These are phyloP conservation scores for Plagiodera versicolora DNA, from an alignment of 2,888 invertebrate genomes.

Conservation along the genomic window DNA sequence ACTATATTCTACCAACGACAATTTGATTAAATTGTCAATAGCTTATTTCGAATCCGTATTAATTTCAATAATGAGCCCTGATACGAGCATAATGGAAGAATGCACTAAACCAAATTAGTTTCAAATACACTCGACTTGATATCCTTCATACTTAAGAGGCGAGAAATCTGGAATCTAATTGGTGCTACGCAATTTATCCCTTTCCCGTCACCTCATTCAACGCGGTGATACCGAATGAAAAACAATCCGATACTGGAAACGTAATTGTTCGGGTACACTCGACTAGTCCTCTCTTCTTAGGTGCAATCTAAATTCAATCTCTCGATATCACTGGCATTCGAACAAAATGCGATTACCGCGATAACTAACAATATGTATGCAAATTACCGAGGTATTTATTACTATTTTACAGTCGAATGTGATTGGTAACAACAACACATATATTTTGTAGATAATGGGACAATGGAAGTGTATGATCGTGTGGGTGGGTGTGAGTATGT, in stretches of 20 bases:
- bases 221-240: background rate
- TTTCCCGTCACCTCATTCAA: background rate
- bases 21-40: too few species aligned
- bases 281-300: conserved; percentile 24
- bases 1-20: too few species aligned
- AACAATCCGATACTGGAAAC: background rate
- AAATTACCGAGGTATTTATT: conserved; percentile 45
- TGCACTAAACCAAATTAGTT: background rate
- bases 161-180: background rate
- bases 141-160: background rate
- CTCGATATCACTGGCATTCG: conserved; percentile 40
- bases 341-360: conserved; percentile 42
- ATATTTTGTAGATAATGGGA: conserved; percentile 29
- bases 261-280: conserved; percentile 10
- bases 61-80: too few species aligned
- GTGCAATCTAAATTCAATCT: conserved; percentile 45
- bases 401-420: conserved; percentile 40
- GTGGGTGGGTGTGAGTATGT: conserved; percentile 14
- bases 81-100: too few species aligned
- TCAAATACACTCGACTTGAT: background rate
- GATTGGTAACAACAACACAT: conserved; percentile 35
- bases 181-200: background rate
- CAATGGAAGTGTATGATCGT: conserved; percentile 21
- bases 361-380: conserved; percentile 48
- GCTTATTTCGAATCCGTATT: too few species aligned